Conservation (phyloP, 2,113 vertebrate species). For the Synodontis membranacea region DNA sequence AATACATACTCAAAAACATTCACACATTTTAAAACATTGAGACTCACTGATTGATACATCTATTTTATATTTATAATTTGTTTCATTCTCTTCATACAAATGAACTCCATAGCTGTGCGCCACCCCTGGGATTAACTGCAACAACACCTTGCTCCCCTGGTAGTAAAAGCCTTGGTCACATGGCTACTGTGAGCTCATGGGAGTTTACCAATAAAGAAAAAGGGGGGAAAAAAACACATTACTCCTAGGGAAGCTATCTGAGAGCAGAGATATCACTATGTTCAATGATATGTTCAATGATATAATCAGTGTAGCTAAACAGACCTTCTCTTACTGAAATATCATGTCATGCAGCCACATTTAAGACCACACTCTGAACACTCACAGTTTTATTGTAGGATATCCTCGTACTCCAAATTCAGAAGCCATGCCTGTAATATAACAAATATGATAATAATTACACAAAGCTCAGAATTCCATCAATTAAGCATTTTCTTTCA, state of each 20-base stretch:
- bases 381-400: constrained; percentile 99
- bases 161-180: not conserved
- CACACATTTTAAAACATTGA: not conserved
- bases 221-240: not conserved
- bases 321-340: not conserved
- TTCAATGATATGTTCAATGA: not conserved
- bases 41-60: not conserved
- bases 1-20: too few species aligned
- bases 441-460: not conserved
- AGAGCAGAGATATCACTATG: not conserved
- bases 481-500: not conserved
- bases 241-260: not conserved
- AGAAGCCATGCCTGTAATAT: constrained; percentile 85
- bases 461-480: not conserved
- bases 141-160: constrained; percentile 61
- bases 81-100: not conserved
- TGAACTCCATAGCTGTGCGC: not conserved
- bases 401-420: constrained; percentile 97
- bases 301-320: not conserved
- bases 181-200: not conserved
- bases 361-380: constrained; percentile 38
- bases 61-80: not conserved
- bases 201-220: not conserved
- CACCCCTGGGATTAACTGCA: constrained; percentile 49
- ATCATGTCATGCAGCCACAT: not conserved